Evolutionary conservation across 2,113 vertebrate genomes (phyloP).

Genomic region (Brienomyrus longianalis): DNA sequence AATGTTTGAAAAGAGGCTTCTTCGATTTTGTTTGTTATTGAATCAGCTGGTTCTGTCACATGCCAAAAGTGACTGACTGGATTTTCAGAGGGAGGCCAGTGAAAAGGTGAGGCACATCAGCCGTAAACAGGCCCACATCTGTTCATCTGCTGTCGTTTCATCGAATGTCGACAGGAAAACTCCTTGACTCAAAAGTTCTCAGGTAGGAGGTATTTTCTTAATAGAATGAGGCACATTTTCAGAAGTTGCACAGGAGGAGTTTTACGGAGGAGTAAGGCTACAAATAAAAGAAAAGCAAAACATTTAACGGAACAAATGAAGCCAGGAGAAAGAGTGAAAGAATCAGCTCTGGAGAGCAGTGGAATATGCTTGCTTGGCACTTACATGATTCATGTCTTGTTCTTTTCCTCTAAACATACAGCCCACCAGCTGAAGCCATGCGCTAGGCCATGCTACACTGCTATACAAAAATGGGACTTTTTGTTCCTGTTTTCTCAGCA

Average conservation of each 20-base stretch:
- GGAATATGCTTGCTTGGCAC: neutral
- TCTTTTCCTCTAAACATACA: slow-evolving; percentile 1
- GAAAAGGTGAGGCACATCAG: neutral
- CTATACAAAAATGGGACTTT: slow-evolving; percentile 61
- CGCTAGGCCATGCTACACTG: slow-evolving; percentile 55
- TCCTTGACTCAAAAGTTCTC: neutral
- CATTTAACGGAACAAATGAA: neutral
- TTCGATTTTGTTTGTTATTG: slow-evolving; percentile 33
- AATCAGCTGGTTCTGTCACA: slow-evolving; percentile 41
- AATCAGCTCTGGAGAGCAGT: neutral
- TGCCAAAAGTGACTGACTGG: slow-evolving; percentile 37
- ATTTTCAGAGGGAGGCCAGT: neutral
- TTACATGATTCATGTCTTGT: neutral
- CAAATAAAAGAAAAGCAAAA: neutral
- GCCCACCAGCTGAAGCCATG: slow-evolving; percentile 48
- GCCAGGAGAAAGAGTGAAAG: neutral
- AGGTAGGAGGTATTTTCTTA: neutral
- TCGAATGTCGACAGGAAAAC: neutral
- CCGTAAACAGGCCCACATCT: neutral
- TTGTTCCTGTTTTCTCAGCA: slow-evolving; percentile 59
- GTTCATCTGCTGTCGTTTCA: neutral
- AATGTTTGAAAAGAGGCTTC: neutral
- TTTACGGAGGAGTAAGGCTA: neutral
- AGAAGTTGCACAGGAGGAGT: neutral
- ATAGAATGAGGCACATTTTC: neutral